phyloP scores from a whole-genome alignment of 2,113 vertebrate genomes.

The Brienomyrus brachyistius region DNA sequence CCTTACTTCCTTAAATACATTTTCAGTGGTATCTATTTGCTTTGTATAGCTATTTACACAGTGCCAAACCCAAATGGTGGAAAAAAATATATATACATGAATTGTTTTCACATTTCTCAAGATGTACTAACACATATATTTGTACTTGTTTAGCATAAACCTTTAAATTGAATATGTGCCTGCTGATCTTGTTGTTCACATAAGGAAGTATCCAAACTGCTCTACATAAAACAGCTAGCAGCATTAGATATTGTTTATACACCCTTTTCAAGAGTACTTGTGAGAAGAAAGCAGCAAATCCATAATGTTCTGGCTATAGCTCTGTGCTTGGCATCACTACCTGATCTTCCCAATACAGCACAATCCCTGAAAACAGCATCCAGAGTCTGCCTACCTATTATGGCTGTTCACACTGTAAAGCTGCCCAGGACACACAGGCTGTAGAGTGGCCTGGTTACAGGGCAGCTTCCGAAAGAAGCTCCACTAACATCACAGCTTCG shows the following conservation, averaged over 20 bases:
- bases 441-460: background rate
- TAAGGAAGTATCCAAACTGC: background rate
- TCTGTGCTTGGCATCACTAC: background rate
- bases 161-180: background rate
- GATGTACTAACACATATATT: background rate
- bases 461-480: background rate
- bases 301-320: background rate
- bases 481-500: background rate
- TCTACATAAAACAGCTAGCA: background rate
- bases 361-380: background rate
- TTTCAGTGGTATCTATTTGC: background rate
- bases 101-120: background rate
- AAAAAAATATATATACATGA: background rate
- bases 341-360: background rate
- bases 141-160: background rate
- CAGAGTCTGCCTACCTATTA: background rate
- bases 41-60: background rate
- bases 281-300: background rate
- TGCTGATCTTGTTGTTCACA: background rate
- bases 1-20: background rate
- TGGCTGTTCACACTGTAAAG: background rate
- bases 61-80: background rate
- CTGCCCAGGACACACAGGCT: background rate
- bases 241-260: background rate
- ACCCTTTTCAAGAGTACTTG: background rate